phyloP scores from a whole-genome alignment of 2,797 vertebrate species.

The Poliocrania exsul region DNA sequence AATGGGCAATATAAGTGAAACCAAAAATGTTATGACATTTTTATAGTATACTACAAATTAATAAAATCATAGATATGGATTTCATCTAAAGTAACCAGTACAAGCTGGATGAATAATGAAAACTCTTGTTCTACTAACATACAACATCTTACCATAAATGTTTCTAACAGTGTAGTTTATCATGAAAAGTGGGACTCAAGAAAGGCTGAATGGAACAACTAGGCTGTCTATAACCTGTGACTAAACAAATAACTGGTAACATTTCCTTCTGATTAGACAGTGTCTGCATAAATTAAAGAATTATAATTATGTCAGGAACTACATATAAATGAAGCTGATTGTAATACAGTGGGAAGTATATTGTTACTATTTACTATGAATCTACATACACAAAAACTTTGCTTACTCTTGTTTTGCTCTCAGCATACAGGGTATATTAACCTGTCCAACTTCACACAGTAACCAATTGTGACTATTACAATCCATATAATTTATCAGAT shows the following conservation, averaged over 20 bases:
- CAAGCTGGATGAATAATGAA: background rate
- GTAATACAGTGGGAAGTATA: slow-evolving; percentile 37
- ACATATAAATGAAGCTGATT: slow-evolving; percentile 50
- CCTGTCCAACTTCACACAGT: slow-evolving; percentile 59
- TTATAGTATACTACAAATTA: slow-evolving; percentile 13
- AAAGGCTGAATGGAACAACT: slow-evolving; percentile 31
- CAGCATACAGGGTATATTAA: slow-evolving; percentile 54
- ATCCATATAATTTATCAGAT: slow-evolving; percentile 74
- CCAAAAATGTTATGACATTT: background rate
- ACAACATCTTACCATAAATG: slow-evolving; percentile 6
- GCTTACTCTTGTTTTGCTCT: slow-evolving; percentile 56
- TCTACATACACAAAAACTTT: slow-evolving; percentile 49
- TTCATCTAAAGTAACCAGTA: background rate
- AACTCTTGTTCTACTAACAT: background rate
- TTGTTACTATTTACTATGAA: slow-evolving; percentile 34
- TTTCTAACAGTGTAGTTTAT: background rate
- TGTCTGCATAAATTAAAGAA: slow-evolving; percentile 57
- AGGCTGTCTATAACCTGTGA: background rate
- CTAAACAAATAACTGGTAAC: slow-evolving; percentile 47
- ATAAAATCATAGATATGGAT: background rate
- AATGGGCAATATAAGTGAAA: background rate
- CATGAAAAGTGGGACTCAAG: background rate
- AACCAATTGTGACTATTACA: slow-evolving; percentile 73
- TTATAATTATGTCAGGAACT: slow-evolving; percentile 60
- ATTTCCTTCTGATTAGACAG: slow-evolving; percentile 58